These are phyloP conservation scores for Pheosia tremula DNA, from an alignment of 2,888 invertebrate genomes.

Conservation along the genomic window DNA sequence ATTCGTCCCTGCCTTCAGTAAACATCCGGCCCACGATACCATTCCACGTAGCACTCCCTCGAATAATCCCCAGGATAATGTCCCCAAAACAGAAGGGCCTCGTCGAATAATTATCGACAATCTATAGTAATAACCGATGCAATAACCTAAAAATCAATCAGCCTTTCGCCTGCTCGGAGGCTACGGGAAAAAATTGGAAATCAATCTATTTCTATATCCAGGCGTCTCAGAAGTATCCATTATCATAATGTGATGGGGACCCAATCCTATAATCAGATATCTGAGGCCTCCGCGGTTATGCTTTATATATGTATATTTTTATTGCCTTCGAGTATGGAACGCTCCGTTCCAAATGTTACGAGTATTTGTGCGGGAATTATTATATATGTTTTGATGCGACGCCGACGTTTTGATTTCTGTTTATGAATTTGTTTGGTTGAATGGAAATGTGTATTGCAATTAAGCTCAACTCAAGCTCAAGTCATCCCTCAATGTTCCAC, in stretches of 20 bases:
- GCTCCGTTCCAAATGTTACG: constrained; percentile 58
- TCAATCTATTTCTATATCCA: constrained; percentile 76
- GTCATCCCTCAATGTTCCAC: too few species aligned
- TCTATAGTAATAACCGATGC: constrained; percentile 48
- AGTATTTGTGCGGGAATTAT: constrained; percentile 51
- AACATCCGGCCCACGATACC: background rate
- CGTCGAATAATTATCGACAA: constrained; percentile 52
- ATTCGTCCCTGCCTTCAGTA: too few species aligned
- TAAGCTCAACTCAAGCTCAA: too few species aligned
- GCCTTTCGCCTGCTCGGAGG: constrained; percentile 41
- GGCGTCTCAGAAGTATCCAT: constrained; percentile 69
- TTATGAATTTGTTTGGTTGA: constrained; percentile 35
- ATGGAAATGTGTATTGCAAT: background rate
- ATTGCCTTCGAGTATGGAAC: constrained; percentile 59
- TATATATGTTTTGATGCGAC: constrained; percentile 18
- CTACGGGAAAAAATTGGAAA: constrained; percentile 67
- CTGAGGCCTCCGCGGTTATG: constrained; percentile 65
- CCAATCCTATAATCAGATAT: constrained; percentile 77
- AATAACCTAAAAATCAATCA: constrained; percentile 67
- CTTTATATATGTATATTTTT: constrained; percentile 67
- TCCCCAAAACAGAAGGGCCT: constrained; percentile 27
- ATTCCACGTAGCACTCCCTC: background rate
- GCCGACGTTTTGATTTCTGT: constrained; percentile 26
- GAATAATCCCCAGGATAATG: constrained; percentile 12
- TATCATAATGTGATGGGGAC: constrained; percentile 75